These are phyloP conservation scores for Aviceda subcristata DNA, from an alignment of 2,113 vertebrate species.

Conservation along the genomic window DNA sequence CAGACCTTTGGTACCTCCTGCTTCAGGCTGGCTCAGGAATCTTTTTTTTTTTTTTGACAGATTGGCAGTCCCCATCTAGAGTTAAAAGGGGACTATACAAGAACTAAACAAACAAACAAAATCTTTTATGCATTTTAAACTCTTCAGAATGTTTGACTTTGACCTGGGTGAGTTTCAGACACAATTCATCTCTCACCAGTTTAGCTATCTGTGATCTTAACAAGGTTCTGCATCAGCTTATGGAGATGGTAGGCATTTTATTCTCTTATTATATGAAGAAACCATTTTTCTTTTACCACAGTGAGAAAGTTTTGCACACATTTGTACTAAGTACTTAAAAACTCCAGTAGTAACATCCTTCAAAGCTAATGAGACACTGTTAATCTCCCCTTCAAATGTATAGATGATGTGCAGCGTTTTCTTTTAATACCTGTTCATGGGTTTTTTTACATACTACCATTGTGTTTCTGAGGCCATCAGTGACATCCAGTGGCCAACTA, in stretches of 20 bases:
- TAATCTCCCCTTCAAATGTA: neutral
- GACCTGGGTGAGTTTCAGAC: neutral
- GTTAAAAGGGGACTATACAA: neutral
- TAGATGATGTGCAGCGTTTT: neutral
- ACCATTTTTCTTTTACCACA: neutral
- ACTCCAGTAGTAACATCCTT: neutral
- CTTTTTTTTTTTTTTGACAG: neutral
- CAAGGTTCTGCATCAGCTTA: neutral
- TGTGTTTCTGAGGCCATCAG: conserved; percentile 67
- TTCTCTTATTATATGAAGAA: neutral
- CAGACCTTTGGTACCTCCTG: neutral
- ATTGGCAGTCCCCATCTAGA: neutral
- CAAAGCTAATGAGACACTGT: neutral
- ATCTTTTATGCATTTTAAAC: neutral
- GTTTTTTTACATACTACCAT: neutral
- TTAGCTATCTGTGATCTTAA: neutral
- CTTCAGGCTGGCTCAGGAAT: neutral
- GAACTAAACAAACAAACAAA: neutral
- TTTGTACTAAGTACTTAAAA: neutral
- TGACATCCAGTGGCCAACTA: conserved; percentile 72
- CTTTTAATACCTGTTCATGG: neutral
- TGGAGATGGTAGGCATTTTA: neutral
- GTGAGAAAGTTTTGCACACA: neutral
- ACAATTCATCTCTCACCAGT: neutral
- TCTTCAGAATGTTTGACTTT: neutral